A percentile compares a stretch with the other conserved stretches of the same genome.
Conservation (phyloP, 2,113 vertebrate species). For the western clawed frog (Xenopus tropicalis) region UCB_Xtro_10.0 CM004444.2:52058001-52058500, state of each 20-base stretch:
- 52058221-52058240: conserved; percentile 21
- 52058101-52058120: conserved; percentile 35
- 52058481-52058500: too few species aligned
- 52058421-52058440: too few species aligned
- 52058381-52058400: too few species aligned
- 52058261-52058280: conserved; percentile 17
- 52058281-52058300: conserved; percentile 28
- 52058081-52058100: conserved; percentile 34
- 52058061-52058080: conserved; percentile 42
- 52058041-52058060: conserved; percentile 43
- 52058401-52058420: too few species aligned
- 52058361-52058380: too few species aligned
- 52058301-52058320: conserved; percentile 21
- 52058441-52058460: too few species aligned
- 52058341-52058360: not conserved
- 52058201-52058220: conserved; percentile 20
- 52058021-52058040: conserved; percentile 38
- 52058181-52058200: conserved; percentile 17
- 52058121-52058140: conserved; percentile 40
- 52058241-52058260: conserved; percentile 20
- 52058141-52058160: conserved; percentile 33
- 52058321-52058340: not conserved
- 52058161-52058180: conserved; percentile 15
- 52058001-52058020: conserved; percentile 43
- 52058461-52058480: too few species aligned